A percentile compares a stretch with the other conserved stretches of the same genome.
Evolutionary conservation across 1,140 invertebrate species (phyloP).

Genomic region (Cryptotermes secundus): DNA sequence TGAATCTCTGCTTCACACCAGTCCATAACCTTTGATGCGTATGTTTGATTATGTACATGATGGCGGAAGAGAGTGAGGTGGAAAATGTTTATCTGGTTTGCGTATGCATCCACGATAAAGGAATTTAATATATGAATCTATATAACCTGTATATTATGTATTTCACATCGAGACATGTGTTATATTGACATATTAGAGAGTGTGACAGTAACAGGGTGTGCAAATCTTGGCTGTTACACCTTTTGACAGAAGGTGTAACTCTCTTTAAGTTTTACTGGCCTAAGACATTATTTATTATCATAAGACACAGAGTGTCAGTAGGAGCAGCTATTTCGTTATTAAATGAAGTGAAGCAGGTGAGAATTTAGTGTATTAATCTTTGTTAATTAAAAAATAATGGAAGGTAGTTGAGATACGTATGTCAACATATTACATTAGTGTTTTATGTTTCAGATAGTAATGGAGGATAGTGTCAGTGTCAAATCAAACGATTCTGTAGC

Average conservation of each 20-base stretch:
- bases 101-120: background rate
- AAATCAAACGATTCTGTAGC: conserved; percentile 80
- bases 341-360: conserved; percentile 26
- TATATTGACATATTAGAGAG: background rate
- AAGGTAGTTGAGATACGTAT: background rate
- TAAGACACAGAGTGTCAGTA: background rate
- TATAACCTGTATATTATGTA: background rate
- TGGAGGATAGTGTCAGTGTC: conserved; percentile 76
- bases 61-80: background rate
- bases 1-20: background rate
- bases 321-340: background rate
- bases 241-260: conserved; percentile 22
- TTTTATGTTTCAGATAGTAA: conserved; percentile 49
- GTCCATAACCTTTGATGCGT: background rate
- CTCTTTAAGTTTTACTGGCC: background rate
- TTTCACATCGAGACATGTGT: background rate
- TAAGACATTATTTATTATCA: conserved; percentile 7
- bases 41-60: background rate
- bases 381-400: background rate
- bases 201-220: background rate
- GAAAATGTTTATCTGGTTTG: background rate
- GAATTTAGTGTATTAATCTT: background rate
- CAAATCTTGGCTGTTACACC: background rate
- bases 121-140: background rate
- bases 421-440: background rate